A percentile compares a stretch with the other conserved stretches of the same genome.
Evolutionary conservation across 2,888 invertebrate genomes (phyloP).

Genomic region (Leptopterna dolabrata): DNA sequence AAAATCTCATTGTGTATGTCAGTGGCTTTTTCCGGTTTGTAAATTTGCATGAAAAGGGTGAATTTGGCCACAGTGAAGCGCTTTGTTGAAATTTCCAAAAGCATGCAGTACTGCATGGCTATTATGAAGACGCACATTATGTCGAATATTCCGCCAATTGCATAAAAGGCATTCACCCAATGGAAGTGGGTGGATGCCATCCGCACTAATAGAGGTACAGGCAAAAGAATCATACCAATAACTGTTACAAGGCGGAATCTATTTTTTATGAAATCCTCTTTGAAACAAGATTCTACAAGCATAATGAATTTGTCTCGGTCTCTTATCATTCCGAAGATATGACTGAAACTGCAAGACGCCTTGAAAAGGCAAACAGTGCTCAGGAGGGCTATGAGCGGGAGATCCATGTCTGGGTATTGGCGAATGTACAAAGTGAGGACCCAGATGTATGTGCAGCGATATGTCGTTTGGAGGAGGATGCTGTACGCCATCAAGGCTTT

Average conservation of each 20-base stretch:
- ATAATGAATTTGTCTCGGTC: not conserved
- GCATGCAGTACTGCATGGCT: slow-evolving; percentile 36
- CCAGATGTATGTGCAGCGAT: not conserved
- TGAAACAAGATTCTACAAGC: not conserved
- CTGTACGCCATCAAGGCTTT: slow-evolving; percentile 8
- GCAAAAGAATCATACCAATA: not conserved
- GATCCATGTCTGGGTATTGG: slow-evolving; percentile 31
- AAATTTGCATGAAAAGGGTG: not conserved
- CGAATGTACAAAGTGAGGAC: slow-evolving; percentile 12
- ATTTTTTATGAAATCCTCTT: slow-evolving; percentile 19
- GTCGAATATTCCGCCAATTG: slow-evolving; percentile 28
- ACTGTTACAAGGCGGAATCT: not conserved
- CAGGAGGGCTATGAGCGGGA: slow-evolving; percentile 1
- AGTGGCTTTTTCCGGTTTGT: slow-evolving; percentile 26
- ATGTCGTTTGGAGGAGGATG: not conserved
- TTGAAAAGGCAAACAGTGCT: slow-evolving; percentile 35
- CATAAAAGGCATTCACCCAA: not conserved
- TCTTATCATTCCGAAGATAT: not conserved
- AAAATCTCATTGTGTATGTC: slow-evolving; percentile 24
- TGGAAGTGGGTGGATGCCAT: not conserved
- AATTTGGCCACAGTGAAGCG: slow-evolving; percentile 23
- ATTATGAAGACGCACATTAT: slow-evolving; percentile 40
- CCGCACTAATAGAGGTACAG: not conserved
- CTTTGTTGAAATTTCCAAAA: slow-evolving; percentile 43
- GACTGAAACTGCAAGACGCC: not conserved